Conservation (phyloP, 2,888 invertebrate species). For the Drosophila vallismaia region DNA sequence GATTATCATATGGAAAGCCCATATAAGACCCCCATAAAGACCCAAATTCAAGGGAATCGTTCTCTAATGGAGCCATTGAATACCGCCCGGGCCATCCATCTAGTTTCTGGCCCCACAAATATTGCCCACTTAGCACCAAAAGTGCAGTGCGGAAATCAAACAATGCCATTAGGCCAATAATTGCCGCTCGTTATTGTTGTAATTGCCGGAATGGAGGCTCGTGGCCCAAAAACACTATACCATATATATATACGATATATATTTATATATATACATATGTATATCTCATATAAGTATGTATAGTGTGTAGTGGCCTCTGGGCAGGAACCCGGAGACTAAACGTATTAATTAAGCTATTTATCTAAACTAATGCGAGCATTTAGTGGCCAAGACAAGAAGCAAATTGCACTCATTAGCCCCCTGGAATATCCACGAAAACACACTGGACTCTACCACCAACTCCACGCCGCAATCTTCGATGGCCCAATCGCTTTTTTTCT, state of each 20-base stretch:
- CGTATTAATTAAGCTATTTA: conserved; percentile 79
- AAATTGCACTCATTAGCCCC: conserved; percentile 76
- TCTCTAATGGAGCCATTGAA: conserved; percentile 39
- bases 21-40: too few relatives aligned
- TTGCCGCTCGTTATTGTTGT: conserved; percentile 75
- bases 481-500: conserved; percentile 59
- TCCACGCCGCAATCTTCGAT: conserved; percentile 53
- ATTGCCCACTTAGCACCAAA: conserved; percentile 48
- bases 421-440: conserved; percentile 1
- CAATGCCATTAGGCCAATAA: conserved; percentile 75
- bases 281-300: not conserved
- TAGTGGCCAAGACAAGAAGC: conserved; percentile 77
- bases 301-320: not conserved
- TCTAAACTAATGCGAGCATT: conserved; percentile 80
- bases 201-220: conserved; percentile 52
- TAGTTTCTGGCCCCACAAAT: conserved; percentile 20
- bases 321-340: conserved; percentile 52
- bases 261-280: not conserved
- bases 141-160: conserved; percentile 68
- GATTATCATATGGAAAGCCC: too few relatives aligned
- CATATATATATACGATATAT: not conserved
- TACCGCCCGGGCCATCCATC: conserved; percentile 27
- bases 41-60: not conserved
- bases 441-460: not conserved
- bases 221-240: conserved; percentile 14